Conservation (phyloP, 92 coral and sea anemone genomes). For the Palythoa caribaeorum region DNA sequence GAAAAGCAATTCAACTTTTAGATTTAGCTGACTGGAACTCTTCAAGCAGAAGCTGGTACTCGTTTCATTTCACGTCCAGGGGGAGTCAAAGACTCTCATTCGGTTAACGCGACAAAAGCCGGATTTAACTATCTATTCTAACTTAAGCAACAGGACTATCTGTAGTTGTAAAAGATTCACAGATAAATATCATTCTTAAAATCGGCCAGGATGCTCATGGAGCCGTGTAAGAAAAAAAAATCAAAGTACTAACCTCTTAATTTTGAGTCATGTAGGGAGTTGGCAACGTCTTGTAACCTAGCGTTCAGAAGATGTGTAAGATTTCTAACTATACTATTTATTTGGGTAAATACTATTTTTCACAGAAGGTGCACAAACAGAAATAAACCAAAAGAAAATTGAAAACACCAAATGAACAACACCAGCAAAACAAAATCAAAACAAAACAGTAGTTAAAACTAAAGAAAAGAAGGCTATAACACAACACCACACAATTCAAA, state of each 20-base stretch:
- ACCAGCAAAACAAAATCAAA: too few species aligned
- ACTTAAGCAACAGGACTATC: background rate
- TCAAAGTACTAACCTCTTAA: conserved; percentile 77
- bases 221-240: background rate
- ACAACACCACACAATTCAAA: too few species aligned
- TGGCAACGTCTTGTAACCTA: conserved; percentile 90
- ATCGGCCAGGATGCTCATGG: background rate
- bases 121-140: too few species aligned
- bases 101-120: too few species aligned
- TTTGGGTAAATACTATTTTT: background rate
- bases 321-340: background rate
- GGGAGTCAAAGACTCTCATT: too few species aligned
- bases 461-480: too few species aligned
- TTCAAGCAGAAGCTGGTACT: too few species aligned
- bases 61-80: too few species aligned
- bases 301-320: background rate
- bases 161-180: background rate
- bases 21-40: background rate
- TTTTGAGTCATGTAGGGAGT: conserved; percentile 94
- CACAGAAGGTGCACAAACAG: background rate
- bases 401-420: background rate
- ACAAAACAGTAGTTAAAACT: too few species aligned
- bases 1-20: background rate
- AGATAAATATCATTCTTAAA: background rate
- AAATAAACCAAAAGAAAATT: background rate